Percentiles rank a stretch among this genome's conserved stretches.
Evolutionary conservation across 2,113 vertebrate species (phyloP).

Genomic region (Brachionichthys hirsutus): DNA sequence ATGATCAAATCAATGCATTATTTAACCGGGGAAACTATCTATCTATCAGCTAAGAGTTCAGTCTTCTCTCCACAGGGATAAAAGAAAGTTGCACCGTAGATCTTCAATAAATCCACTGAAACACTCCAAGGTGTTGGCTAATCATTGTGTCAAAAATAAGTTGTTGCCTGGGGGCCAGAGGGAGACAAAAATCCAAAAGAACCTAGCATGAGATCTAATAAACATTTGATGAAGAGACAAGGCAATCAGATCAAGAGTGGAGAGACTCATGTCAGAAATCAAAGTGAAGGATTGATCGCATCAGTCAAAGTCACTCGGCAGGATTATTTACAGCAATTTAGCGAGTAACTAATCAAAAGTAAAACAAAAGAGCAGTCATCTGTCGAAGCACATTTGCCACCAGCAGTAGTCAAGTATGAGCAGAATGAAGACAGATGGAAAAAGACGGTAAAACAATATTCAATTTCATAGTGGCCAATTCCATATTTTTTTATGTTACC

Average conservation of each 20-base stretch:
- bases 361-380: not conserved
- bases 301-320: no score
- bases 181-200: conserved; percentile 9
- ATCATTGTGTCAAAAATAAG: conserved; percentile 60
- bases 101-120: conserved; percentile 50
- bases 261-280: conserved; percentile 32
- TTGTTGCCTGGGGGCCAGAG: conserved; percentile 38
- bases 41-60: not conserved
- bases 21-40: no score
- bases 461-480: no score
- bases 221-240: conserved; percentile 39
- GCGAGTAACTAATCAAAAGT: conserved; percentile 4
- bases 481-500: conserved; percentile 4
- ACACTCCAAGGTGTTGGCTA: conserved; percentile 44
- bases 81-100: conserved; percentile 28
- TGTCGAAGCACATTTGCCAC: no score
- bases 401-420: no score
- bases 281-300: not conserved
- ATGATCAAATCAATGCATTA: no score
- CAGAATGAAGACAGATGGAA: no score
- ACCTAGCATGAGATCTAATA: conserved; percentile 26
- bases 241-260: conserved; percentile 32
- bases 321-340: conserved; percentile 3
- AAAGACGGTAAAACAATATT: no score
- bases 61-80: conserved; percentile 19